Percentiles rank a stretch among this genome's conserved stretches.
These are phyloP conservation scores for Athetis lepigone DNA, from an alignment of 2,888 invertebrate species.

Conservation along the genomic window DNA sequence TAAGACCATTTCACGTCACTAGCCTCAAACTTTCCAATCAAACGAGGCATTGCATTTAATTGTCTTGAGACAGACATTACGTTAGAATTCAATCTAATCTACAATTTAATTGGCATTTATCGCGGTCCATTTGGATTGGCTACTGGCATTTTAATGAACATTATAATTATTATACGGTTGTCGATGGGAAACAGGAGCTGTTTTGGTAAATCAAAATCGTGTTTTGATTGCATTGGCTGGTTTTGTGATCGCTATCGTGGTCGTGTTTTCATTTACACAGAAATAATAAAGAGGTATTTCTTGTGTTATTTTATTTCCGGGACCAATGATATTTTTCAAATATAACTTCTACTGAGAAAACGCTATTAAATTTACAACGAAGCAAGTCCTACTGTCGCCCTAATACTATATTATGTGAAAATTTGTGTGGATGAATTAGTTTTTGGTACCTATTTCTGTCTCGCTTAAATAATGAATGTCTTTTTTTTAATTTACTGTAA, in stretches of 20 bases:
- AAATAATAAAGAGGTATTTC: no score
- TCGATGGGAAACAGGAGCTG: slow-evolving; percentile 17
- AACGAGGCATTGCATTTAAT: slow-evolving; percentile 61
- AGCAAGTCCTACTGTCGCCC: no score
- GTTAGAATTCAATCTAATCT: slow-evolving; percentile 64
- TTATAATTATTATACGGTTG: slow-evolving; percentile 42
- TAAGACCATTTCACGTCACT: slow-evolving; percentile 47
- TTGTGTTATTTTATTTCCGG: no score
- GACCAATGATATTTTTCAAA: no score
- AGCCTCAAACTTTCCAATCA: slow-evolving; percentile 43
- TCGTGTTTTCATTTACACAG: slow-evolving; percentile 1
- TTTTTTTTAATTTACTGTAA: no score
- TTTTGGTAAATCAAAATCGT: slow-evolving; percentile 26
- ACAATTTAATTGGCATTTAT: slow-evolving; percentile 65
- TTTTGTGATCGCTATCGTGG: background rate
- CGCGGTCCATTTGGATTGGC: slow-evolving; percentile 39
- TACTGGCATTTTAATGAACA: slow-evolving; percentile 59
- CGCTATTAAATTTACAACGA: no score
- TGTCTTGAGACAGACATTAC: slow-evolving; percentile 62
- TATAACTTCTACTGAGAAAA: no score
- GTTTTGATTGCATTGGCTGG: background rate
- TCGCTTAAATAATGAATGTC: no score
- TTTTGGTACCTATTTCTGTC: no score
- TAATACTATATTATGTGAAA: no score
- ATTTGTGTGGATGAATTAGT: no score